A percentile compares a stretch with the other conserved stretches of the same genome.
phyloP scores from a whole-genome alignment of 2,888 invertebrate species.

The Cactoblastis cactorum region DNA sequence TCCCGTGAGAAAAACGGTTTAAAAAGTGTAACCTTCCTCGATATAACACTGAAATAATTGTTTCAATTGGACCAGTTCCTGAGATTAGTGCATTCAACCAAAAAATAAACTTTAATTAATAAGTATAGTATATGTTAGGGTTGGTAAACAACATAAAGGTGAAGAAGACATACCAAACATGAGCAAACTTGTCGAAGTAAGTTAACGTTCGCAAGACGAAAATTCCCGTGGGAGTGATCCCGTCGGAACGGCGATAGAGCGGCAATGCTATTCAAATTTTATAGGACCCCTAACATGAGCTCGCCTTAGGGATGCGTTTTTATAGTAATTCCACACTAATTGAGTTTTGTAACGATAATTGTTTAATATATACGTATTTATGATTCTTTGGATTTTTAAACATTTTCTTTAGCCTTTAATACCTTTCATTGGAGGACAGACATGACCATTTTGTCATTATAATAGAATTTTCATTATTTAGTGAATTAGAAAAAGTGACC shows the following conservation, averaged over 20 bases:
- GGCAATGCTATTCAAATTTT: conserved; percentile 43
- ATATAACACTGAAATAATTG: too few species aligned
- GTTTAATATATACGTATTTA: conserved; percentile 10
- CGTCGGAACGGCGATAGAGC: conserved; percentile 32
- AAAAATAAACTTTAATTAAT: too few species aligned
- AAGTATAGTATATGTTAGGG: background rate
- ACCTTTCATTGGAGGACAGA: too few species aligned
- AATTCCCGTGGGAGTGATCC: conserved; percentile 37
- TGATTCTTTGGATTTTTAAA: background rate
- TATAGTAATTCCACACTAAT: conserved; percentile 21
- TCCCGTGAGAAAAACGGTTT: too few species aligned
- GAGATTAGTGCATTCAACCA: too few species aligned
- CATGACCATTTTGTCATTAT: too few species aligned
- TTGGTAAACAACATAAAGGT: conserved; percentile 4
- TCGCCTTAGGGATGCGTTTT: conserved; percentile 26
- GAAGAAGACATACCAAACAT: background rate
- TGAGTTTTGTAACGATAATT: conserved; percentile 18
- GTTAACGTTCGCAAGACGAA: conserved; percentile 14
- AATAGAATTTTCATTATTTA: too few species aligned
- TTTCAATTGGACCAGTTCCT: too few species aligned
- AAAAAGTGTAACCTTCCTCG: too few species aligned
- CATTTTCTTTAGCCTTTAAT: too few species aligned
- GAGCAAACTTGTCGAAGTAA: conserved; percentile 3
- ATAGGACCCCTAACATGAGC: conserved; percentile 36
- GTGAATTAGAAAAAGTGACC: too few species aligned